These are phyloP conservation scores for Mesorhabditis spiculigera DNA, from an alignment of 2,888 invertebrate genomes.

Conservation along the genomic window DNA sequence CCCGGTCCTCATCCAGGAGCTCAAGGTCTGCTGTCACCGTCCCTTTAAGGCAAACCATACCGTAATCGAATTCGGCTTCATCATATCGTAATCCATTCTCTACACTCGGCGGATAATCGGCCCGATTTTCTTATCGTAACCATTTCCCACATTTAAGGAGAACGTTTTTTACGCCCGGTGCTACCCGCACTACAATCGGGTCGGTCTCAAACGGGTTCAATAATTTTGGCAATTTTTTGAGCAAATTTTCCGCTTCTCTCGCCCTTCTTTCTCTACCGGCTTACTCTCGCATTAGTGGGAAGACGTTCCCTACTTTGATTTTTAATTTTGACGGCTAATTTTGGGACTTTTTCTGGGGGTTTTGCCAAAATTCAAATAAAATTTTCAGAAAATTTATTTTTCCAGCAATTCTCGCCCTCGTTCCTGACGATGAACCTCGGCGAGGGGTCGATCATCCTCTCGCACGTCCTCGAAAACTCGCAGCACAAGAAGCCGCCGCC, in stretches of 20 bases:
- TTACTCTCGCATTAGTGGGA: neutral
- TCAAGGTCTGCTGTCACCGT: slow-evolving; percentile 68
- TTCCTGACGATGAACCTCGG: slow-evolving; percentile 91
- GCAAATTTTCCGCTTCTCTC: neutral
- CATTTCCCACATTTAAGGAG: no score
- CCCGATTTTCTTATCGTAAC: no score
- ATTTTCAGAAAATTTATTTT: no score
- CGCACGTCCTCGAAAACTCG: slow-evolving; percentile 68
- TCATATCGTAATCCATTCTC: neutral
- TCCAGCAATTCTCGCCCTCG: slow-evolving; percentile 77
- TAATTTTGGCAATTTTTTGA: no score
- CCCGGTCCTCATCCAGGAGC: slow-evolving; percentile 75
- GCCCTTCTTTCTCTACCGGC: neutral
- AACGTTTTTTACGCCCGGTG: no score
- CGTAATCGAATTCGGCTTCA: no score
- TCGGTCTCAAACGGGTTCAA: no score
- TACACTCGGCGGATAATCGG: no score
- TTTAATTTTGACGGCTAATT: neutral
- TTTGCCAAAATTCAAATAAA: neutral
- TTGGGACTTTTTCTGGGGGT: slow-evolving; percentile 4
- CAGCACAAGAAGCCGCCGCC: slow-evolving; percentile 50
- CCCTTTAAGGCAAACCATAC: neutral
- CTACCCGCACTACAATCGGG: no score
- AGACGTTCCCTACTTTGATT: no score
- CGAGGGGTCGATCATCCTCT: slow-evolving; percentile 85